Percentiles rank a stretch among this genome's conserved stretches.
These are phyloP conservation scores for Andrena chrysosceles DNA, from an alignment of 2,888 invertebrate species.

Conservation along the genomic window DNA sequence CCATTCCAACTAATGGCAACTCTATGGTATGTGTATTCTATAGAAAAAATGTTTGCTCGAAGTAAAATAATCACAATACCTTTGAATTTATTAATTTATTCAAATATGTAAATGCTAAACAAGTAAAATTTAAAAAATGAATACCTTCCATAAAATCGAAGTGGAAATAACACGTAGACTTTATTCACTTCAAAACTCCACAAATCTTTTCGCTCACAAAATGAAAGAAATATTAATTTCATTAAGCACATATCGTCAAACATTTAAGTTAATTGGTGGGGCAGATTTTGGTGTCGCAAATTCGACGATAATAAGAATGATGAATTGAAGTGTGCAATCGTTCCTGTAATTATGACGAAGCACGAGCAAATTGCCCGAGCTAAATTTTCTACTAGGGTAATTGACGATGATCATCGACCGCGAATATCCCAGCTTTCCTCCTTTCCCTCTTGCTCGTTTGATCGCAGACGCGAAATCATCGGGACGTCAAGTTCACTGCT, in stretches of 20 bases:
- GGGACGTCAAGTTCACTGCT: constrained; percentile 53
- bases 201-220: not conserved
- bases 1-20: too few relatives aligned
- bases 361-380: not conserved
- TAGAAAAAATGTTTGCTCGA: too few relatives aligned
- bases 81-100: too few relatives aligned
- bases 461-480: constrained; percentile 16
- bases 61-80: too few relatives aligned
- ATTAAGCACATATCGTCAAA: not conserved
- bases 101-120: too few relatives aligned
- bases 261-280: not conserved
- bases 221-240: not conserved
- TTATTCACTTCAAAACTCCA: too few relatives aligned
- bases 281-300: not conserved
- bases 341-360: not conserved
- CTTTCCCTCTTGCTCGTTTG: constrained; percentile 38
- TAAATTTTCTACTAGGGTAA: constrained; percentile 25
- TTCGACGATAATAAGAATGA: too few relatives aligned
- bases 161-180: too few relatives aligned
- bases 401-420: constrained; percentile 27
- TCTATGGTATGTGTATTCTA: too few relatives aligned
- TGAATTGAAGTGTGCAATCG: not conserved
- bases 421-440: constrained; percentile 46
- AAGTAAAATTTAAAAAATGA: too few relatives aligned
- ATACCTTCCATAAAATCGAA: too few relatives aligned